A percentile compares a stretch with the other conserved stretches of the same genome.
These are phyloP conservation scores for Gryon sp. DNA, from an alignment of 1,140 invertebrate species.

Conservation along the genomic window DNA sequence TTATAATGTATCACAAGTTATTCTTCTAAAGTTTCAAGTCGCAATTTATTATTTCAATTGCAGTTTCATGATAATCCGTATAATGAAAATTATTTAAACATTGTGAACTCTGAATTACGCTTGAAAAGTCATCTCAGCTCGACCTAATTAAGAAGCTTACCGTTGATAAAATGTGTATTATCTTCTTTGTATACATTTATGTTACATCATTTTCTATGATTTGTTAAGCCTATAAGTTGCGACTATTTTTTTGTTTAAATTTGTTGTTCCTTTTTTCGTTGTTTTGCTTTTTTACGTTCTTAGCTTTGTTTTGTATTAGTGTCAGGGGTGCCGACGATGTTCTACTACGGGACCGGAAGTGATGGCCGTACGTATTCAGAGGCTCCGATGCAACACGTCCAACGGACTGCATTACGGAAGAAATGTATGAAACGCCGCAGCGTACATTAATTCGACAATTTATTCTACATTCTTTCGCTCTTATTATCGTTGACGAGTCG, in stretches of 20 bases:
- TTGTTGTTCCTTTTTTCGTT: no score
- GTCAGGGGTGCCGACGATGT: conserved; percentile 74
- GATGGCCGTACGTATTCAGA: conserved; percentile 73
- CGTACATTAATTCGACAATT: conserved; percentile 41
- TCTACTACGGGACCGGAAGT: conserved; percentile 74
- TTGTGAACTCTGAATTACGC: neutral
- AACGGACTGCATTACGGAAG: conserved; percentile 73
- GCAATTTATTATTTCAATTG: no score
- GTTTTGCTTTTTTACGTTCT: conserved; percentile 57
- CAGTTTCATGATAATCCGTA: no score
- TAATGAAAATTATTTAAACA: no score
- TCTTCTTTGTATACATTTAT: no score
- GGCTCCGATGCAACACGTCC: conserved; percentile 72
- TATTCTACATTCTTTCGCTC: conserved; percentile 27
- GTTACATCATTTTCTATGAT: neutral
- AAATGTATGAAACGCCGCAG: conserved; percentile 75
- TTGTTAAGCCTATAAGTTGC: conserved; percentile 27
- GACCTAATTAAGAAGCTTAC: conserved; percentile 4
- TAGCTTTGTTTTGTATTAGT: conserved; percentile 74
- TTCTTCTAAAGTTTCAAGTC: no score
- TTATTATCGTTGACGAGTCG: conserved; percentile 25
- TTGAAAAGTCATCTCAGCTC: conserved; percentile 2
- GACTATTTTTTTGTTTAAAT: no score
- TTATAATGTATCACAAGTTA: no score
- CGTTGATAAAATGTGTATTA: neutral